A percentile compares a stretch with the other conserved stretches of the same genome.
Evolutionary conservation across 2,797 vertebrate genomes (phyloP).

Genomic region (Clamator glandarius): DNA sequence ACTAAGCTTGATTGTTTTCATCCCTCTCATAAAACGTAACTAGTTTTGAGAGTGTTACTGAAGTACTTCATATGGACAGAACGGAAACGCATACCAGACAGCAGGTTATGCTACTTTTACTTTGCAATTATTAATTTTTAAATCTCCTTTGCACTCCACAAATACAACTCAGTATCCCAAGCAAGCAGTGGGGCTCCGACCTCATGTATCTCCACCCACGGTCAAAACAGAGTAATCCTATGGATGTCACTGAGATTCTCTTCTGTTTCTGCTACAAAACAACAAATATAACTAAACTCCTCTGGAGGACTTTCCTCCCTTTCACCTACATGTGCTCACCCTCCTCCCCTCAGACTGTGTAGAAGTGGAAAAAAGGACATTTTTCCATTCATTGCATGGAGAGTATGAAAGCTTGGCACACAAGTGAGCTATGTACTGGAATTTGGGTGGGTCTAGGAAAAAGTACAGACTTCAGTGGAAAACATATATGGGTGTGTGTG

Average conservation of each 20-base stretch:
- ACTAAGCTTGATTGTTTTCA: not conserved
- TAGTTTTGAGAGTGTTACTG: not conserved
- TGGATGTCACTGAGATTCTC: not conserved
- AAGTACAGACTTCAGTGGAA: conserved; percentile 79
- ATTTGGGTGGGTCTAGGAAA: conserved; percentile 81
- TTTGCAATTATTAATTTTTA: not conserved
- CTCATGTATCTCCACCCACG: not conserved
- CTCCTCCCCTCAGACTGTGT: not conserved
- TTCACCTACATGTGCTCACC: not conserved
- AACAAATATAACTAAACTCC: conserved; percentile 33
- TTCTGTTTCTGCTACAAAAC: not conserved
- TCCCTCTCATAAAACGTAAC: not conserved
- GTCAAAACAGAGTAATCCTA: not conserved
- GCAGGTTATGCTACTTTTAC: not conserved
- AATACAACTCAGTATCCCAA: not conserved
- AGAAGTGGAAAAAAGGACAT: conserved; percentile 41
- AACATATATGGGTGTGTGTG: conserved; percentile 69
- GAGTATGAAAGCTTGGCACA: conserved; percentile 71
- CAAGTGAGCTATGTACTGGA: conserved; percentile 67
- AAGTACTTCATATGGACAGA: not conserved
- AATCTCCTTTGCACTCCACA: not conserved
- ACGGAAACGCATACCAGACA: not conserved
- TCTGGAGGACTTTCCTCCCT: not conserved
- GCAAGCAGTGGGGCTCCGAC: not conserved
- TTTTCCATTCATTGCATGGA: conserved; percentile 59